phyloP scores from a whole-genome alignment of 35 echinoderm and acorn worm genomes.

The Ophioderma brevispina region DNA sequence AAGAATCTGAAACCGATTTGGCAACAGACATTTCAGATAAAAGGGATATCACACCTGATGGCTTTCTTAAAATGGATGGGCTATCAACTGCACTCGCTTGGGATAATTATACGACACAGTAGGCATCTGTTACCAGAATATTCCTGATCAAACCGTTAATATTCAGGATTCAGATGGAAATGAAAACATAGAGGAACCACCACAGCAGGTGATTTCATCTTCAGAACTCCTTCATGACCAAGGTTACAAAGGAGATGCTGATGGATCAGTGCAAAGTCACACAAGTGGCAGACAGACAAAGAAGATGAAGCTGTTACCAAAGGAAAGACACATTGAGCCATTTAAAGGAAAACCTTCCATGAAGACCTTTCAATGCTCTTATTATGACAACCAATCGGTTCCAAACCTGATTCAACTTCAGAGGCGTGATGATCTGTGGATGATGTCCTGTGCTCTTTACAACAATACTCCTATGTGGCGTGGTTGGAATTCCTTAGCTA shows the following conservation, averaged over 20 bases:
- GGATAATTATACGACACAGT: conserved; percentile 39
- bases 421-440: conserved; percentile 2
- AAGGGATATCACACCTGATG: not conserved
- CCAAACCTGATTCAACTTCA: not conserved
- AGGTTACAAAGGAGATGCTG: not conserved
- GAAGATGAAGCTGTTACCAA: not conserved
- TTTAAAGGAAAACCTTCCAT: not conserved
- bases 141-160: not conserved
- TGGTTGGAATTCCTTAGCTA: conserved; percentile 15
- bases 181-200: not conserved
- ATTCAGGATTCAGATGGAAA: not conserved
- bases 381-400: not conserved
- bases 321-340: not conserved
- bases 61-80: not conserved
- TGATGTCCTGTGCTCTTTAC: not conserved
- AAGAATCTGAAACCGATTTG: conserved; percentile 30
- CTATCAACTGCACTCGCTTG: conserved; percentile 17
- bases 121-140: conserved; percentile 21
- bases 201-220: too few species aligned
- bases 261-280: not conserved
- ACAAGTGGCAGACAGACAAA: not conserved
- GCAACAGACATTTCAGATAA: conserved; percentile 1
- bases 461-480: conserved; percentile 31
- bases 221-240: too few species aligned
- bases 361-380: not conserved